phyloP scores from a whole-genome alignment of 2,113 vertebrate species.

The Noctilio leporinus region DNA sequence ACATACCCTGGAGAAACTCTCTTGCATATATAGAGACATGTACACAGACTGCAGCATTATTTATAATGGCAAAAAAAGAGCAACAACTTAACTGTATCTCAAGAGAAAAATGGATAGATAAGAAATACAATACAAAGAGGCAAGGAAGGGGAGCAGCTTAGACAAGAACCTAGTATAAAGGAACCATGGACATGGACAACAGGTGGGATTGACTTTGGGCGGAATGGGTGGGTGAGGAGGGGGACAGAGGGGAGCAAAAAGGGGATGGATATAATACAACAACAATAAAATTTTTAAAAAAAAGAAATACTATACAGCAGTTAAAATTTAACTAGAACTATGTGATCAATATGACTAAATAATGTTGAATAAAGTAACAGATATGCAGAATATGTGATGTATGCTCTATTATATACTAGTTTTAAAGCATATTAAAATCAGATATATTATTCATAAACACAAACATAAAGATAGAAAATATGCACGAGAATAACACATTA shows the following conservation, averaged over 20 bases:
- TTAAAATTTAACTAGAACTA: slow-evolving; percentile 29
- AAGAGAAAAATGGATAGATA: not conserved
- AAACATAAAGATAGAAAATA: not conserved
- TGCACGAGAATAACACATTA: not conserved
- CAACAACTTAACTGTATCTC: not conserved
- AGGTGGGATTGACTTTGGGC: too few relatives aligned
- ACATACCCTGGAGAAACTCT: not conserved
- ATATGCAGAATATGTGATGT: not conserved
- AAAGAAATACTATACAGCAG: not conserved
- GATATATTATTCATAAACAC: not conserved
- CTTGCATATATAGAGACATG: not conserved
- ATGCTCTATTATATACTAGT: not conserved
- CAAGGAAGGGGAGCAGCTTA: too few relatives aligned
- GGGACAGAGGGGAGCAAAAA: too few relatives aligned
- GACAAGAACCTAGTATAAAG: too few relatives aligned
- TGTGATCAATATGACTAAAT: not conserved
- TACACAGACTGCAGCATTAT: not conserved
- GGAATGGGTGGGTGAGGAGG: too few relatives aligned
- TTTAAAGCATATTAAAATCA: slow-evolving; percentile 11
- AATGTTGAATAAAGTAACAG: not conserved
- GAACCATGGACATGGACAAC: too few relatives aligned
- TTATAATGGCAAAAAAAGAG: not conserved
- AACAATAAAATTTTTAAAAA: too few relatives aligned
- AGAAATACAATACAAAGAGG: too few relatives aligned
- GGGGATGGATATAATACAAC: too few relatives aligned